Conservation (phyloP, 2,797 vertebrate species). For the Aplochiton taeniatus region DNA sequence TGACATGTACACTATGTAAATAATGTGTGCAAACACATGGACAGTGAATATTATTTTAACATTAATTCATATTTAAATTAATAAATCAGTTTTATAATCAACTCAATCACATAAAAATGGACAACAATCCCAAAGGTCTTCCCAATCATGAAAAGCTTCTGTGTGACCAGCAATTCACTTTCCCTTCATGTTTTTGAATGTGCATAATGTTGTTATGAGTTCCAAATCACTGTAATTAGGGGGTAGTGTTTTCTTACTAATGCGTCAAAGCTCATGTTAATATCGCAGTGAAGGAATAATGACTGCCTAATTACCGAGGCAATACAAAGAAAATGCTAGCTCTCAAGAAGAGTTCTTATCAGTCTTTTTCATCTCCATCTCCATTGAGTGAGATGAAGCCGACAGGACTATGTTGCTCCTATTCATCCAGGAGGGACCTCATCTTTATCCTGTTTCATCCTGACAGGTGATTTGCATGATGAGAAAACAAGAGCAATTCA, state of each 20-base stretch:
- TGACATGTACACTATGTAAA: no score
- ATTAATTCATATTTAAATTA: neutral
- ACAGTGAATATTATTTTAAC: neutral
- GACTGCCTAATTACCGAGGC: conserved; percentile 19
- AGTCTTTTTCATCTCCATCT: conserved; percentile 28
- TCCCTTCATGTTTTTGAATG: conserved; percentile 14
- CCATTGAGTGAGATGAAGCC: conserved; percentile 26
- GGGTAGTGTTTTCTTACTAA: conserved; percentile 37
- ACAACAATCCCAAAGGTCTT: no score
- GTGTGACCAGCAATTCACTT: neutral
- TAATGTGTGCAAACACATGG: no score
- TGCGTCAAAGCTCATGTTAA: conserved; percentile 28
- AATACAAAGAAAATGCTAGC: conserved; percentile 12
- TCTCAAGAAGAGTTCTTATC: conserved; percentile 21
- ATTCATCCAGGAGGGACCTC: conserved; percentile 37
- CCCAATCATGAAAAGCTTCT: no score
- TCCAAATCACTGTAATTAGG: conserved; percentile 42
- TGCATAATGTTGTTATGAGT: conserved; percentile 11
- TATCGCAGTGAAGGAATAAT: conserved; percentile 41
- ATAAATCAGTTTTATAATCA: no score
- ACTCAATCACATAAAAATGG: no score
- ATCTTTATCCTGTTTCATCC: conserved; percentile 6
- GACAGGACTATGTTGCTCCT: conserved; percentile 6
- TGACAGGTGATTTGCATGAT: conserved; percentile 65
- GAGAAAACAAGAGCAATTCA: conserved; percentile 56